Conservation (phyloP, 2,113 vertebrate genomes). For the Burhinus oedicnemus region DNA sequence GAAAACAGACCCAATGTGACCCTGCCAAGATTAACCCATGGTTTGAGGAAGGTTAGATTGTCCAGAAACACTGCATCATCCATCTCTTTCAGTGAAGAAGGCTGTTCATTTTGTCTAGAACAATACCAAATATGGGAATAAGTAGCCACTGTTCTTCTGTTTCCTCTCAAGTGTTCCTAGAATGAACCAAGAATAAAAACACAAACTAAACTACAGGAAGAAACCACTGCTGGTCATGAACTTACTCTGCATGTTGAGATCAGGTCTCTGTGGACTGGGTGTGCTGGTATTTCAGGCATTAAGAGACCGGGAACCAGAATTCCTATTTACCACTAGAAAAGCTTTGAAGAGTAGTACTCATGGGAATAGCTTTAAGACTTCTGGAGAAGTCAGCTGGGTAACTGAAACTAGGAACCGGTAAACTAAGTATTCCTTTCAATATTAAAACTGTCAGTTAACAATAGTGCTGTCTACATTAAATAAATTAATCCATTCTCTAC, state of each 20-base stretch:
- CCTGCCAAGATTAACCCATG: not conserved
- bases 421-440: not conserved
- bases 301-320: conserved; percentile 56
- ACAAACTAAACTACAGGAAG: conserved; percentile 64
- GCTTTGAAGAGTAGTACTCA: conserved; percentile 47
- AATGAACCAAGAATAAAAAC: conserved; percentile 48
- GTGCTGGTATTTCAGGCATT: conserved; percentile 72
- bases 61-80: not conserved
- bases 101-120: not conserved
- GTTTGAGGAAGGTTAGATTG: not conserved
- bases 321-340: conserved; percentile 60
- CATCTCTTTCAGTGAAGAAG: not conserved
- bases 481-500: conserved; percentile 27
- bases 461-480: not conserved
- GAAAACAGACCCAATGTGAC: not conserved
- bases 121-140: conserved; percentile 51
- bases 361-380: not conserved
- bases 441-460: not conserved
- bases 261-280: conserved; percentile 67
- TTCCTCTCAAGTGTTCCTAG: conserved; percentile 64
- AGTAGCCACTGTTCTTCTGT: not conserved
- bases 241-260: conserved; percentile 40
- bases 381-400: not conserved
- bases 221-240: conserved; percentile 65
- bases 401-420: not conserved